These are phyloP conservation scores for Hyposmocoma kahamanoa DNA, from an alignment of 1,140 invertebrate species.

Conservation along the genomic window DNA sequence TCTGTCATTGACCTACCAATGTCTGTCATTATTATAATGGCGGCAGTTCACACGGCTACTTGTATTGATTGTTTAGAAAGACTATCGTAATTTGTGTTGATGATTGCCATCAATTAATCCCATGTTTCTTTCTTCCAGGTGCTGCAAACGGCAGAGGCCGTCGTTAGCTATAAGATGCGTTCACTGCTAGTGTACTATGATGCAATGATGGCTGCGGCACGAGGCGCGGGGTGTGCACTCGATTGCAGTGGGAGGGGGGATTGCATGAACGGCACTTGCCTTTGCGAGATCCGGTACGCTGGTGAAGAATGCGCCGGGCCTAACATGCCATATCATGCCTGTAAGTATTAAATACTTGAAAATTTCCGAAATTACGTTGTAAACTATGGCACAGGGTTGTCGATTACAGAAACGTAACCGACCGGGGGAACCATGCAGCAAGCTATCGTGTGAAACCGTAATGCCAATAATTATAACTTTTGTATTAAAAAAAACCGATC, in stretches of 20 bases:
- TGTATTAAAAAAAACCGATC: too few relatives aligned
- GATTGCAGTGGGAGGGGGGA: slow-evolving; percentile 93
- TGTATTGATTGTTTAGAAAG: too few relatives aligned
- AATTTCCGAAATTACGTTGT: too few relatives aligned
- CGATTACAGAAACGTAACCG: too few relatives aligned
- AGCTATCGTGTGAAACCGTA: too few relatives aligned
- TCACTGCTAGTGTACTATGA: slow-evolving; percentile 62
- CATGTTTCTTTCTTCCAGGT: slow-evolving; percentile 20
- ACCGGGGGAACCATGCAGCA: too few relatives aligned
- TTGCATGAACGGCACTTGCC: slow-evolving; percentile 91
- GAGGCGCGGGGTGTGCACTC: slow-evolving; percentile 64
- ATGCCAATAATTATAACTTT: too few relatives aligned
- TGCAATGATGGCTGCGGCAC: slow-evolving; percentile 49
- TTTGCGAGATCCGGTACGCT: slow-evolving; percentile 87
- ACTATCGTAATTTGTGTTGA: too few relatives aligned
- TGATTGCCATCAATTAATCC: too few relatives aligned
- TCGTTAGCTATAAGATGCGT: slow-evolving; percentile 48
- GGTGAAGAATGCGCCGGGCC: slow-evolving; percentile 77
- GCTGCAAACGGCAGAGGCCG: slow-evolving; percentile 20
- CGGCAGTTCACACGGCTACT: too few relatives aligned
- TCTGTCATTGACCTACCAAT: too few relatives aligned
- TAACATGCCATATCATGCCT: slow-evolving; percentile 78
- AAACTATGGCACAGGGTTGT: not conserved
- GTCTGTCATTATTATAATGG: too few relatives aligned
- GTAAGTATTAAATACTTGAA: slow-evolving; percentile 47